Base-by-base conservation (phyloP, 1,140 invertebrate species). In the Heliconius hewitsoni region DNA sequence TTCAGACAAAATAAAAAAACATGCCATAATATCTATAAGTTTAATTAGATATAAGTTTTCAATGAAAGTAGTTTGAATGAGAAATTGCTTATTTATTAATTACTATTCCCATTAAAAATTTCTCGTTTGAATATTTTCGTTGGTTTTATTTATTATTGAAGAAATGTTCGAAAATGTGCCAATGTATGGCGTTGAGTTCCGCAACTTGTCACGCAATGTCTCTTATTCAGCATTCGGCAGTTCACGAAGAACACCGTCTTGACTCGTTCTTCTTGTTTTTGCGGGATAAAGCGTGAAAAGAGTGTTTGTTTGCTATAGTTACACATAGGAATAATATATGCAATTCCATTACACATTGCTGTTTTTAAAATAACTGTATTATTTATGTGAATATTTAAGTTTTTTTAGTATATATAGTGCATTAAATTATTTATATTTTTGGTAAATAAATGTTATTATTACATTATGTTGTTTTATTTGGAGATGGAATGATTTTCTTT, bases 11-110 rank as follows among this genome's bases (percentile, higher is more conserved):
- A 73, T 73, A 66, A 66, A 66, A 30, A 30, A 86, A 90, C 34
- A 93, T 93, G 93, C 93, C 93, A 94, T 94, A 93, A 89, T 94
- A 93, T 87, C 79, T 90, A 70, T 94, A 93, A 93, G 91, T 76
- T 57, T 81, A 82, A 81, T 83, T 91, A 88, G 85, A 75, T 85
- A 77, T 89, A 91, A 86, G 85, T 75, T 77, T 70, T n/a, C 39
- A 81, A 82, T 89, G 93, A 93, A 91, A 90, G 89, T 90, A 79
- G 89, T 92, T 94, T 93, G 91, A 94, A 93, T 89, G 84, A 87
- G 90, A 93, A 92, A 93, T 93, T 90, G 82, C 78, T 87, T 66
- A 81, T 74, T 79, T 79, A 81, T 83, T 81, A 76, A 84, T 73
- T 16, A 42, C 71, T 90, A 93, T 66, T 27, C 11, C 16, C 60